Conservation (phyloP, 2,888 invertebrate genomes). For the Spodoptera exigua region DNA sequence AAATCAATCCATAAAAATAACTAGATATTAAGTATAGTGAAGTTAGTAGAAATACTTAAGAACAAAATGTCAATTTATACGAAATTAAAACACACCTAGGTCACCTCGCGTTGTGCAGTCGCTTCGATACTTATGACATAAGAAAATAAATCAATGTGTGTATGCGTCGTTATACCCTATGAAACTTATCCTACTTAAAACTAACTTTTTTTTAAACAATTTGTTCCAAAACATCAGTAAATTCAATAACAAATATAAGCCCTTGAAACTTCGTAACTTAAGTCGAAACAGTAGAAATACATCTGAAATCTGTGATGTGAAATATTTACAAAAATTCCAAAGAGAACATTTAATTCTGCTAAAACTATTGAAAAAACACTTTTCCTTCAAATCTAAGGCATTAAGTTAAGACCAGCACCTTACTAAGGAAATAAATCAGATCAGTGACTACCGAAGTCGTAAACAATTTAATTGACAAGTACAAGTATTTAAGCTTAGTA, state of each 20-base stretch:
- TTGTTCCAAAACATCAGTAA: constrained; percentile 80
- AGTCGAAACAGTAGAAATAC: constrained; percentile 57
- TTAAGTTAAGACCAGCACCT: constrained; percentile 66
- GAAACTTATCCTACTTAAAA: constrained; percentile 68
- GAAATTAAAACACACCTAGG: constrained; percentile 71
- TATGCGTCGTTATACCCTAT: constrained; percentile 67
- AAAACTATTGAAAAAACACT: constrained; percentile 42
- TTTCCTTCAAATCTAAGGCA: constrained; percentile 52
- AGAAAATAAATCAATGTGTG: constrained; percentile 64
- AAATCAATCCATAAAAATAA: constrained; percentile 86
- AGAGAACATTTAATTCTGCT: constrained; percentile 60
- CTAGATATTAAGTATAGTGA: constrained; percentile 76
- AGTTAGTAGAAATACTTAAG: constrained; percentile 77
- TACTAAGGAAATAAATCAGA: constrained; percentile 64
- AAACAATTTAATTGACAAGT: constrained; percentile 59
- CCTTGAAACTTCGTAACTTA: constrained; percentile 64
- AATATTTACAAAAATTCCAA: constrained; percentile 78
- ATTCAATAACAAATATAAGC: constrained; percentile 76
- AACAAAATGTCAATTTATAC: constrained; percentile 78
- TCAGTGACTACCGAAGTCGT: constrained; percentile 57
- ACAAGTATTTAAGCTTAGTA: constrained; percentile 41
- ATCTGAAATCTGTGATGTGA: constrained; percentile 78
- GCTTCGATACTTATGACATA: constrained; percentile 58
- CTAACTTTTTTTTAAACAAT: constrained; percentile 73
- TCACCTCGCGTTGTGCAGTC: constrained; percentile 62